Evolutionary conservation across 2,797 vertebrate genomes (phyloP).

Genomic region (Eulemur rubriventer): DNA sequence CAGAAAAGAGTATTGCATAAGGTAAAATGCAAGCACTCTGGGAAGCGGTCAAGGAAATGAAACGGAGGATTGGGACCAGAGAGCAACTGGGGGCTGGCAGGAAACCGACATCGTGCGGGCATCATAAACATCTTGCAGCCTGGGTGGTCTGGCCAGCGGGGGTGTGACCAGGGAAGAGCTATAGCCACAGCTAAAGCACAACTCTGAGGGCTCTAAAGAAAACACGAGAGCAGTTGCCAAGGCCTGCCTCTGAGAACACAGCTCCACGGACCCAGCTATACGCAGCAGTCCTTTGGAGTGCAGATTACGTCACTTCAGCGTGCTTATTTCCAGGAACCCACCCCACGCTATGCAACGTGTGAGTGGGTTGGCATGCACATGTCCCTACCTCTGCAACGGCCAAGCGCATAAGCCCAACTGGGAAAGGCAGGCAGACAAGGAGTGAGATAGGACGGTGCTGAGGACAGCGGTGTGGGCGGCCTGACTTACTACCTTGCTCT

Average conservation of each 20-base stretch:
- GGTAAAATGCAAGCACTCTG: neutral
- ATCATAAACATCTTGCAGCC: neutral
- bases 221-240: neutral
- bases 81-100: neutral
- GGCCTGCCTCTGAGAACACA: neutral
- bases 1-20: neutral
- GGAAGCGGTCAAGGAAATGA: neutral
- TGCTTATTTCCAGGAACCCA: neutral
- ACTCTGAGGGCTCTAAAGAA: neutral
- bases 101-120: accelerated
- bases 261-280: neutral
- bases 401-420: accelerated
- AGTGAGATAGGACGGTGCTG: neutral
- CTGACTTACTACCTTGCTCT: conserved; percentile 88
- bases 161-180: neutral
- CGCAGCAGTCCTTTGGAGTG: accelerated
- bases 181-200: neutral
- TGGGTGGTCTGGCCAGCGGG: neutral
- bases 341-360: neutral
- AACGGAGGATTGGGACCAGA: accelerated
- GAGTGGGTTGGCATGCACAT: neutral
- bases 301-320: accelerated
- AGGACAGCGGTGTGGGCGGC: neutral
- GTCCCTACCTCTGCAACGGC: neutral
- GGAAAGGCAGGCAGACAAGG: neutral